Conservation (phyloP, 23 tunicate species). For the Trididemnum miniatum region DNA sequence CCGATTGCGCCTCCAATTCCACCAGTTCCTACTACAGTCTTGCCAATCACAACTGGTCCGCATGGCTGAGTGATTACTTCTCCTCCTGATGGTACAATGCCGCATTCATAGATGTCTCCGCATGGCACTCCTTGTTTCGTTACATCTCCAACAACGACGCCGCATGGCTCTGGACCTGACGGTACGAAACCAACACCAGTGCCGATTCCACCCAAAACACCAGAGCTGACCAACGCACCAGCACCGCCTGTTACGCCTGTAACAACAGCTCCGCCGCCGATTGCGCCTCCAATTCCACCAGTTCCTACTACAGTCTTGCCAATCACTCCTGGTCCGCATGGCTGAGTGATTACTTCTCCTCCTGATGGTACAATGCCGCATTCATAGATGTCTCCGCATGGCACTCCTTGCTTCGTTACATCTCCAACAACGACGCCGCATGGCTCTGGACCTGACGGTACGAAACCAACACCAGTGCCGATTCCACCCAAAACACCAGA, state of each 20-base stretch:
- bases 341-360: neutral
- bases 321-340: slow-evolving; percentile 1
- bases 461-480: neutral
- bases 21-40: neutral
- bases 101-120: slow-evolving; percentile 1
- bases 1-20: neutral
- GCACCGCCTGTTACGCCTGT: neutral
- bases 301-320: neutral
- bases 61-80: neutral
- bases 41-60: neutral
- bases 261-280: neutral
- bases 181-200: neutral
- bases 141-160: neutral
- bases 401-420: neutral
- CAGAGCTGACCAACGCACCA: neutral
- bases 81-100: neutral
- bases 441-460: neutral
- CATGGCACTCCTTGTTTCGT: neutral
- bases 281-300: neutral
- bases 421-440: neutral
- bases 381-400: neutral
- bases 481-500: neutral
- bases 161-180: neutral
- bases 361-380: slow-evolving; percentile 1
- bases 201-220: neutral